Evolutionary conservation across 2,888 invertebrate genomes (phyloP).

Genomic region (Abrostola triplasia): DNA sequence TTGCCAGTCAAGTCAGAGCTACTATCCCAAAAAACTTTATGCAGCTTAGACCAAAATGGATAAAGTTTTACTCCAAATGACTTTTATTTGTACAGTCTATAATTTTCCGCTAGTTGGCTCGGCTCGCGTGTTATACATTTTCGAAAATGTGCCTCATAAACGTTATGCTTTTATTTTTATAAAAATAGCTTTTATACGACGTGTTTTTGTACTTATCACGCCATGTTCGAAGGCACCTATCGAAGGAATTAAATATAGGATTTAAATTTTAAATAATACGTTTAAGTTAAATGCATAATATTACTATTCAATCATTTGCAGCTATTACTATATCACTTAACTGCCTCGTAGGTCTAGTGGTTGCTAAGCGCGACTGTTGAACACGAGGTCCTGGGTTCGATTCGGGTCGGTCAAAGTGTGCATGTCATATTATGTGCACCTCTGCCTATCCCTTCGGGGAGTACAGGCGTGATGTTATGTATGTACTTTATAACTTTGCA

Average conservation of each 20-base stretch:
- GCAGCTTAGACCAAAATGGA: conserved; percentile 33
- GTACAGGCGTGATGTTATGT: too few relatives aligned
- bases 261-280: too few relatives aligned
- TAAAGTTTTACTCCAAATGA: conserved; percentile 38
- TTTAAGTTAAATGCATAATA: background rate
- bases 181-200: background rate
- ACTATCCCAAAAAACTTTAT: conserved; percentile 11
- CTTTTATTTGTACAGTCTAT: conserved; percentile 32
- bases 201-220: conserved; percentile 8
- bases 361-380: too few relatives aligned
- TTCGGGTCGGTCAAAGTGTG: too few relatives aligned
- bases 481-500: conserved; percentile 7
- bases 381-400: too few relatives aligned
- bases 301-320: background rate
- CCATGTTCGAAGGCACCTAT: background rate
- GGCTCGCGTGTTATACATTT: conserved; percentile 25
- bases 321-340: too few relatives aligned
- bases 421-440: too few relatives aligned
- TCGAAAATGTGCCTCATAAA: conserved; percentile 1
- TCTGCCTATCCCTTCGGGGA: too few relatives aligned
- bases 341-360: too few relatives aligned
- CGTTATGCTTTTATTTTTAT: conserved; percentile 17
- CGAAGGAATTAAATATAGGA: background rate
- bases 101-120: conserved; percentile 15
- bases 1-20: background rate